phyloP scores from a whole-genome alignment of 2,888 invertebrate species.

The Maniola hyperantus region DNA sequence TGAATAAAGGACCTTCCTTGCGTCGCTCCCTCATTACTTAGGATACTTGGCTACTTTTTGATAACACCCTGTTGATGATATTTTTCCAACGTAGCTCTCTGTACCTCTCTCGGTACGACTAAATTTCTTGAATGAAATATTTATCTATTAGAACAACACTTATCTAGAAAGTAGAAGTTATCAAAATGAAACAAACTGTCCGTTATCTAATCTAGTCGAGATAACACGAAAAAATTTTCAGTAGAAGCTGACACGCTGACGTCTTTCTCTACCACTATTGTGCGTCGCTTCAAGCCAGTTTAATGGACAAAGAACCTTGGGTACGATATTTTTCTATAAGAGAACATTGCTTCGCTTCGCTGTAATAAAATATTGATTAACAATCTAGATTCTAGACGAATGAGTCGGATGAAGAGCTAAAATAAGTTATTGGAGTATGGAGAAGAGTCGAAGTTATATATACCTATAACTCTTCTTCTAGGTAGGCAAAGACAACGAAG shows the following conservation, averaged over 20 bases:
- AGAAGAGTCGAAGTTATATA: too few relatives aligned
- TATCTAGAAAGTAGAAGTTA: conserved; percentile 9
- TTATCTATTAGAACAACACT: not conserved
- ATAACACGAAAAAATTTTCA: conserved; percentile 25
- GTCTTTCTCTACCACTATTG: not conserved
- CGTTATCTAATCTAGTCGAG: conserved; percentile 13
- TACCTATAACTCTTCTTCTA: too few relatives aligned
- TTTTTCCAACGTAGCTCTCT: too few relatives aligned
- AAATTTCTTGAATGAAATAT: not conserved
- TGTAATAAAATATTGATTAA: not conserved
- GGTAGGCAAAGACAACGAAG: too few relatives aligned
- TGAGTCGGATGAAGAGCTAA: not conserved
- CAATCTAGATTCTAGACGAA: not conserved
- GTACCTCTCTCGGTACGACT: too few relatives aligned
- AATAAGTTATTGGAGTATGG: not conserved
- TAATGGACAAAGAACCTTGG: not conserved
- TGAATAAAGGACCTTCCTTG: too few relatives aligned
- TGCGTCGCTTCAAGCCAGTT: conserved; percentile 18
- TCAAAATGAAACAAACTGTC: conserved; percentile 13
- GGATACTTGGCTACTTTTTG: too few relatives aligned
- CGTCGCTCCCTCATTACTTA: too few relatives aligned
- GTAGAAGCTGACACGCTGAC: conserved; percentile 10
- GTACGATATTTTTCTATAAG: not conserved
- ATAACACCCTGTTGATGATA: too few relatives aligned
- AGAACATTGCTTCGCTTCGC: not conserved